These are phyloP conservation scores for Dasypolia templi DNA, from an alignment of 2,888 invertebrate species.

Conservation along the genomic window DNA sequence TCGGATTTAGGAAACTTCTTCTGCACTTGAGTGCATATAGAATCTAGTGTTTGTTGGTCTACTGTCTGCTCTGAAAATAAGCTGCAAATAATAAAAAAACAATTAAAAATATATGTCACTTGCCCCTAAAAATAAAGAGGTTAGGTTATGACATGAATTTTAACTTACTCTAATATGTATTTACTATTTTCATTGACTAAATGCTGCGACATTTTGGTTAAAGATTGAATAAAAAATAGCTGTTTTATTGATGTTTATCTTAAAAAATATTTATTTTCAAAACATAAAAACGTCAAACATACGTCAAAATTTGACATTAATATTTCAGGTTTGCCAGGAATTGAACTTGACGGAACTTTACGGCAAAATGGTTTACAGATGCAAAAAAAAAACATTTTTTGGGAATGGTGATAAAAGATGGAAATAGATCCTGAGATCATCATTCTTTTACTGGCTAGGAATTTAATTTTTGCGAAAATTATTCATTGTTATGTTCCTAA, in stretches of 20 bases:
- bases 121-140: conserved; percentile 52
- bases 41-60: conserved; percentile 94
- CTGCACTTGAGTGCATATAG: conserved; percentile 93
- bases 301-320: conserved; percentile 52
- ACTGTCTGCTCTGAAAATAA: conserved; percentile 94
- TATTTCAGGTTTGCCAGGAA: conserved; percentile 21
- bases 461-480: too few species aligned
- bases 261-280: conserved; percentile 46
- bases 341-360: too few species aligned
- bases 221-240: conserved; percentile 20
- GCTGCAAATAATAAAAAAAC: conserved; percentile 84
- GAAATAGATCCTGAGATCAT: neutral
- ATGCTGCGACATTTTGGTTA: conserved; percentile 82
- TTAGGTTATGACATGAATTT: conserved; percentile 54
- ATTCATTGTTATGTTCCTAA: too few species aligned
- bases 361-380: neutral
- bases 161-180: conserved; percentile 87
- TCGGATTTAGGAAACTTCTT: conserved; percentile 95
- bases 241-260: conserved; percentile 25
- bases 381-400: neutral
- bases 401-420: neutral
- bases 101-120: conserved; percentile 32
- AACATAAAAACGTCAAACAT: conserved; percentile 56
- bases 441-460: neutral
- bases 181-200: conserved; percentile 87